A percentile compares a stretch with the other conserved stretches of the same genome.
phyloP scores from a whole-genome alignment of 2,888 invertebrate genomes.

The Chymomyza fuscimana region DNA sequence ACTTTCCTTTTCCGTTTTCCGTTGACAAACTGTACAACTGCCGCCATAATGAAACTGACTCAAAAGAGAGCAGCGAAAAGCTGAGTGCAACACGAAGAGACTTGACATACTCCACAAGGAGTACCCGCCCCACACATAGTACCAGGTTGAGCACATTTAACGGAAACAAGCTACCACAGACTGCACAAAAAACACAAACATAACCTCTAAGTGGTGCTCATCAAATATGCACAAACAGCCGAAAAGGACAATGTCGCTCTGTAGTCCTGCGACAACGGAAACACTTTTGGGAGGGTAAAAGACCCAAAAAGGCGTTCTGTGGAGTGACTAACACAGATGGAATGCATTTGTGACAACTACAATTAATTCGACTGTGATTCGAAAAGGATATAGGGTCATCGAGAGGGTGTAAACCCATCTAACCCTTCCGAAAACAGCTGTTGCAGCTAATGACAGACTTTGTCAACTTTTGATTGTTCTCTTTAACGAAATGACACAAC shows the following conservation, averaged over 20 bases:
- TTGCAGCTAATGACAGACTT: slow-evolving; percentile 2
- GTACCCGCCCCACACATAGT: not conserved
- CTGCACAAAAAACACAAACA: slow-evolving; percentile 45
- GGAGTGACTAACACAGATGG: not conserved
- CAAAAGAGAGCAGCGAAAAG: not conserved
- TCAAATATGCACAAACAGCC: slow-evolving; percentile 56
- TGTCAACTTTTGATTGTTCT: slow-evolving; percentile 36
- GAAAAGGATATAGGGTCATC: slow-evolving; percentile 23
- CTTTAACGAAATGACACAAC: slow-evolving; percentile 21
- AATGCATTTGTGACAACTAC: slow-evolving; percentile 47
- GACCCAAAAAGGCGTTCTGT: not conserved
- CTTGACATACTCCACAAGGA: not conserved
- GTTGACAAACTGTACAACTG: slow-evolving; percentile 33
- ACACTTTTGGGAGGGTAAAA: not conserved
- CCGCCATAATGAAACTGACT: not conserved
- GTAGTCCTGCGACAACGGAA: not conserved
- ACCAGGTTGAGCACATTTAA: not conserved
- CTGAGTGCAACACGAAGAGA: not conserved
- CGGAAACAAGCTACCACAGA: slow-evolving; percentile 6
- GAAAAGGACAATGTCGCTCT: slow-evolving; percentile 48
- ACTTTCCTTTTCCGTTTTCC: slow-evolving; percentile 42
- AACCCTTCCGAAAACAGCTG: not conserved
- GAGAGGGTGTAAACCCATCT: not conserved
- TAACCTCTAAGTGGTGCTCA: slow-evolving; percentile 53
- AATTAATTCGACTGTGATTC: slow-evolving; percentile 61